A percentile compares a stretch with the other conserved stretches of the same genome.
phyloP scores from a whole-genome alignment of 1,140 invertebrate species.

The Anastatus disparis region DNA sequence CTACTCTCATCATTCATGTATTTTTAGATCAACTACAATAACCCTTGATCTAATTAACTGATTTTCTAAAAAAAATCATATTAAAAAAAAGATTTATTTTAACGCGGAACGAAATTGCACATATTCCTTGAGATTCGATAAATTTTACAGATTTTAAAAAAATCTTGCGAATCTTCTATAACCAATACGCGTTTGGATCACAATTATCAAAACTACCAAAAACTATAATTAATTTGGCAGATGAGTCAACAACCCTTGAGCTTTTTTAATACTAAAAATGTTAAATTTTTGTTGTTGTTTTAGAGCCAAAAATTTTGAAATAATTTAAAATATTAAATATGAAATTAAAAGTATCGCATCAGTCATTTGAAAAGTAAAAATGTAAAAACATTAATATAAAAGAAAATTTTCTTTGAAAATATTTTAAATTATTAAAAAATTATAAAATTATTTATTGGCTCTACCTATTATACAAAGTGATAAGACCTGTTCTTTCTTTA shows the following conservation, averaged over 20 bases:
- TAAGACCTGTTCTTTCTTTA: background rate
- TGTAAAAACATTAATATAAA: background rate
- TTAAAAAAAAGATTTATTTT: background rate
- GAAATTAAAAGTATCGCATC: background rate
- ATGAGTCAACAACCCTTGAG: too few species aligned
- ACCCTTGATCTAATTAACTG: too few species aligned
- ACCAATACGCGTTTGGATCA: slow-evolving; percentile 11
- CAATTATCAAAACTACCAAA: background rate
- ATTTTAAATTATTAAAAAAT: too few species aligned
- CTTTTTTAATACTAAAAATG: too few species aligned
- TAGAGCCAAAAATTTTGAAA: background rate
- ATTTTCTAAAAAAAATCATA: too few species aligned
- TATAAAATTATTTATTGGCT: too few species aligned
- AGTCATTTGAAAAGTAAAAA: background rate
- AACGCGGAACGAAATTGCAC: slow-evolving; percentile 21
- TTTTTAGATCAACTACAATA: too few species aligned
- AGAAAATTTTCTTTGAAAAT: too few species aligned
- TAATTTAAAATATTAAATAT: background rate
- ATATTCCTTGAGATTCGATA: background rate
- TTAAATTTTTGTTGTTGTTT: too few species aligned
- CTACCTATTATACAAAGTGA: background rate
- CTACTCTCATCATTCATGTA: too few species aligned
- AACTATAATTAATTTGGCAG: too few species aligned
- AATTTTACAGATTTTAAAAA: slow-evolving; percentile 9
- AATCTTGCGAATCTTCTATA: background rate